Conservation (phyloP, 2,797 vertebrate genomes). For the Cirrhinus molitorella region DNA sequence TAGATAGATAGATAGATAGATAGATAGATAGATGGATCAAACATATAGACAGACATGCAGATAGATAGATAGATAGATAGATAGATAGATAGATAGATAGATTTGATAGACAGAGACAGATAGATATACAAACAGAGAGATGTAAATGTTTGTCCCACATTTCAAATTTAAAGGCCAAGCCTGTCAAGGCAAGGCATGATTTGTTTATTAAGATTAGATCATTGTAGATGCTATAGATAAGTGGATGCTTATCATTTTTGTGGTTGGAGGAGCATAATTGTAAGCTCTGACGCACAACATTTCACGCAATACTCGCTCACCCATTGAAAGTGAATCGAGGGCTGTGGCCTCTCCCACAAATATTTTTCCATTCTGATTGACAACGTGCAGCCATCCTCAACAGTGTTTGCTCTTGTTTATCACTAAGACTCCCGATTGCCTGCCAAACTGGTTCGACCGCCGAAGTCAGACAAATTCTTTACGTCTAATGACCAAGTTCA, state of each 20-base stretch:
- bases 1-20: neutral
- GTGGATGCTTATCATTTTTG: slow-evolving; percentile 15
- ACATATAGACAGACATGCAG: neutral
- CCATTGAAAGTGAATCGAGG: neutral
- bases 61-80: neutral
- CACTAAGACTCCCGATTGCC: neutral
- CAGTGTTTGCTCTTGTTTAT: slow-evolving; percentile 38
- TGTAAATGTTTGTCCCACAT: neutral
- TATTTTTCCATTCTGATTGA: slow-evolving; percentile 27
- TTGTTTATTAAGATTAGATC: neutral
- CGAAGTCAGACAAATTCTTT: slow-evolving; percentile 5
- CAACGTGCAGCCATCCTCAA: neutral
- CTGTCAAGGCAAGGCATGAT: neutral
- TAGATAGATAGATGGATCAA: neutral
- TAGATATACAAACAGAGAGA: too few species aligned
- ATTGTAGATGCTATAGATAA: neutral
- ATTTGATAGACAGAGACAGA: neutral
- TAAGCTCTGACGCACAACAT: slow-evolving; percentile 1
- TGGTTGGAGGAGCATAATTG: neutral
- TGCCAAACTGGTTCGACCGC: neutral
- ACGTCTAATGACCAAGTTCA: slow-evolving; percentile 40
- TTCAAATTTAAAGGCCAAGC: neutral
- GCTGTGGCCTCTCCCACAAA: slow-evolving; percentile 18
- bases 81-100: neutral
- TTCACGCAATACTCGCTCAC: neutral